phyloP scores from a whole-genome alignment of 2,113 vertebrate genomes.

The Gallinago undulata region DNA sequence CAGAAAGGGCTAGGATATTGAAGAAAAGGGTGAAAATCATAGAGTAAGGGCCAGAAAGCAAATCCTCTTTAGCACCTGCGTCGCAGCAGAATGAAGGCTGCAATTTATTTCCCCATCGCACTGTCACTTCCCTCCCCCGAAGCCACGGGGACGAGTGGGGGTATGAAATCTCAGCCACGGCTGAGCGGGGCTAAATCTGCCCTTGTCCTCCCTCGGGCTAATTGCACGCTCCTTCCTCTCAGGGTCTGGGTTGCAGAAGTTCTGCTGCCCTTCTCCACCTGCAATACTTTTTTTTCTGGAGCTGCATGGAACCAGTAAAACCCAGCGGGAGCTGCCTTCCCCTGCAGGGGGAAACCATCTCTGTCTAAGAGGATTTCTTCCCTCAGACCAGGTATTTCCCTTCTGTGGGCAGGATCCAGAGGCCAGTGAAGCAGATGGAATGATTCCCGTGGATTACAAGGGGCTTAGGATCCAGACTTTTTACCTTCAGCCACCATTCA shows the following conservation, averaged over 20 bases:
- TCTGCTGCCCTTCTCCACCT: neutral
- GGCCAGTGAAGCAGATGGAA: neutral
- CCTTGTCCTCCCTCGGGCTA: neutral
- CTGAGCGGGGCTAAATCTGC: fast-evolving
- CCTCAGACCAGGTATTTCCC: neutral
- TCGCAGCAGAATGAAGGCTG: neutral
- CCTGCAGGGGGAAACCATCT: neutral
- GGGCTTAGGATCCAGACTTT: neutral
- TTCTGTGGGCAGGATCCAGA: neutral
- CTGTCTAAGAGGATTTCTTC: neutral
- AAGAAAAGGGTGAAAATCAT: fast-evolving
- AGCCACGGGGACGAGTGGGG: neutral
- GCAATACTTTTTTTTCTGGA: neutral
- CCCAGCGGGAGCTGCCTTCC: neutral
- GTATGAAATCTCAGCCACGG: neutral
- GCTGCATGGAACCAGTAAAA: fast-evolving
- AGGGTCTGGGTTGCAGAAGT: neutral
- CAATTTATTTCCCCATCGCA: fast-evolving
- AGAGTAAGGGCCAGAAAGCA: neutral
- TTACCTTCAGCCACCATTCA: fast-evolving
- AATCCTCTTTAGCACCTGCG: neutral
- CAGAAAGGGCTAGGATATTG: neutral
- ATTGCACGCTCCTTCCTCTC: fast-evolving
- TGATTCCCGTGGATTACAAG: neutral
- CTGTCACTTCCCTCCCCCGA: fast-evolving